phyloP scores from a whole-genome alignment of 2,113 vertebrate genomes.

The Austrofundulus limnaeus region DNA sequence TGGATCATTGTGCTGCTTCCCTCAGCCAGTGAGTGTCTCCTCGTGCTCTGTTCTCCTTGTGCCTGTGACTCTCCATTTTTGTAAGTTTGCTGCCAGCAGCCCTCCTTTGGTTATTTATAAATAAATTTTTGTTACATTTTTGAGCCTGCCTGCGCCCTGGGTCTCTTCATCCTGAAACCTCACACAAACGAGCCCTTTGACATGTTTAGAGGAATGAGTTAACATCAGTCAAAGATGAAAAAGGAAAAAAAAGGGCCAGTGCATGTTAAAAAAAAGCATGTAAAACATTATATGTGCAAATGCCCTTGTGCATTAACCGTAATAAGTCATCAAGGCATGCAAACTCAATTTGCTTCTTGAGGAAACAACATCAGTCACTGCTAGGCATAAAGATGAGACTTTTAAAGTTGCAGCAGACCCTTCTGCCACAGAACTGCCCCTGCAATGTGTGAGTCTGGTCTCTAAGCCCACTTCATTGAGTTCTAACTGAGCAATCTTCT shows the following conservation, averaged over 20 bases:
- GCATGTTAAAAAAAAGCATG: slow-evolving; percentile 4
- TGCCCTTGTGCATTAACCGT: slow-evolving; percentile 58
- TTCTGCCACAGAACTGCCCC: slow-evolving; percentile 17
- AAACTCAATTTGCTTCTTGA: slow-evolving; percentile 71
- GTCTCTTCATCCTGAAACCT: no score
- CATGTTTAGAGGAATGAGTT: slow-evolving; percentile 21
- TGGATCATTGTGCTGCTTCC: no score
- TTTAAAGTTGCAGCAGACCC: slow-evolving; percentile 49
- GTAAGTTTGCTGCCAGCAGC: no score
- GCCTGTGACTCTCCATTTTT: no score
- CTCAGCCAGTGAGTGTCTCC: no score
- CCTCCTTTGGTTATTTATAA: no score
- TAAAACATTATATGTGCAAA: slow-evolving; percentile 52
- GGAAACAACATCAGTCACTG: slow-evolving; percentile 67
- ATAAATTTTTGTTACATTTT: no score
- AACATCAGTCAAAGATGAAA: slow-evolving; percentile 11
- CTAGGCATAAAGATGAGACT: slow-evolving; percentile 64
- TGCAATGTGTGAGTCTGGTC: slow-evolving; percentile 14
- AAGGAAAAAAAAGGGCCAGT: neutral
- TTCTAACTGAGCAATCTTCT: slow-evolving; percentile 49
- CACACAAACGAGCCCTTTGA: slow-evolving; percentile 33
- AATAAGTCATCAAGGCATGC: slow-evolving; percentile 73
- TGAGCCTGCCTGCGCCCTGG: no score
- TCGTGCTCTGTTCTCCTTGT: no score
- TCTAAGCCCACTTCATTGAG: slow-evolving; percentile 41